Base-by-base conservation (phyloP, 2,888 invertebrate genomes). In the Noctua pronuba region DNA sequence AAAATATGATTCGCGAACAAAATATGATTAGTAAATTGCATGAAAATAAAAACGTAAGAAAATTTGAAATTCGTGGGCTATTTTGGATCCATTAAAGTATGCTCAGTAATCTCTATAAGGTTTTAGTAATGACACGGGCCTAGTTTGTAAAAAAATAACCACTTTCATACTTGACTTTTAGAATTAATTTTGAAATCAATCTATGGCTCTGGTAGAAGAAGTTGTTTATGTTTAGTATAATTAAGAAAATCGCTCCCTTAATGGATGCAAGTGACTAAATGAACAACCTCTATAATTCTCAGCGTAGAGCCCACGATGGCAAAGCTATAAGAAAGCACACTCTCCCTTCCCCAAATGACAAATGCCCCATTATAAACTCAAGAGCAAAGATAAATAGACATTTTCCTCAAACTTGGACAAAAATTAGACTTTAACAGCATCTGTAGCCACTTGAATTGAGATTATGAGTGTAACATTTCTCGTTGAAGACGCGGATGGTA, bases 381-480 rank as follows among this genome's bases (percentile, higher is more conserved):
- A 4, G 21, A 76, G 71, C 55, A 66, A 62, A 81, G 68, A 86
- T 78, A 88, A 83, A 86, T 84, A 84, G n/a, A 86, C 68, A 52
- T 66, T 71, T 68, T 60, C 65, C 35, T 52, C 62, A 52, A 74
- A 75, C 46, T 75, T 80, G 35, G 35, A 60, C 76, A 79, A 80
- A 80, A 80, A 80, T 83, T 73, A 67, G 77, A 87, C 73, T 83
- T 79, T 72, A 81, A 75, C 65, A 82, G 72, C 82, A 88, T 83
- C 78, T 86, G 81, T 73, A 80, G 78, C 75, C 84, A 83, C 87
- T 89, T 87, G 85, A 80, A 87, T 76, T 74, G 60, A 83, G 88
- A 88, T 89, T 86, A 90, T 86, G 84, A 84, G 77, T 77, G 80
- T 75, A 84, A 87, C 83, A 87, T 88, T 86, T 83, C 81, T 72